A percentile compares a stretch with the other conserved stretches of the same genome.
Evolutionary conservation across 2,797 vertebrate species (phyloP).

Genomic region (Thunnus albacares): DNA sequence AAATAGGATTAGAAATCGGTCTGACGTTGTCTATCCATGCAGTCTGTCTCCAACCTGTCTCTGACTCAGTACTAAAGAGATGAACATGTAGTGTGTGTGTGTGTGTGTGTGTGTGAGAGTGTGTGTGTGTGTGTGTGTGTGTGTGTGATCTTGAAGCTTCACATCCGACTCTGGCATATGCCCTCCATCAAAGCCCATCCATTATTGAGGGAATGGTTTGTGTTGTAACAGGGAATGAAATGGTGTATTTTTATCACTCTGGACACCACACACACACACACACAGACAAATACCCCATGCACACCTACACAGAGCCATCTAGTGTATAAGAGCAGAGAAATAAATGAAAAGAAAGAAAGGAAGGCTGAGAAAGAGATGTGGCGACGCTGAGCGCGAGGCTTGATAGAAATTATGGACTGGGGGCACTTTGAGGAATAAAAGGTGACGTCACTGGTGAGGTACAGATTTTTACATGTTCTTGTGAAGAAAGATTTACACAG

Average conservation of each 20-base stretch:
- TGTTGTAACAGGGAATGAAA: conserved; percentile 22
- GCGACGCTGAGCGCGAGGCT: conserved; percentile 3
- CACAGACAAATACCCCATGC: not conserved
- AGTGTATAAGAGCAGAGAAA: conserved; percentile 6
- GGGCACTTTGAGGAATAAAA: conserved; percentile 6
- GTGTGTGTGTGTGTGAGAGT: conserved; percentile 12
- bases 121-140: conserved; percentile 25
- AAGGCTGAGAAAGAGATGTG: not conserved
- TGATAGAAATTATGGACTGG: conserved; percentile 2
- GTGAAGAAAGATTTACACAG: not conserved
- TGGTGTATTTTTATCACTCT: conserved; percentile 36
- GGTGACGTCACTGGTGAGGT: conserved; percentile 13
- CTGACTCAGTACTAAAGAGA: conserved; percentile 13
- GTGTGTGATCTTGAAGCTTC: conserved; percentile 14
- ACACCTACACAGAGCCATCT: conserved; percentile 11
- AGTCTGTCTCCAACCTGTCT: conserved; percentile 32
- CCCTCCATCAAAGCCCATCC: conserved; percentile 55
- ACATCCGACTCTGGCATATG: conserved; percentile 23
- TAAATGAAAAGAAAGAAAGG: not conserved
- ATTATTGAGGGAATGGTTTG: conserved; percentile 53
- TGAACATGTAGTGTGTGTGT: conserved; percentile 5
- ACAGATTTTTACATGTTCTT: not conserved
- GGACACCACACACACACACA: conserved; percentile 6
- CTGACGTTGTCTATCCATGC: conserved; percentile 14
- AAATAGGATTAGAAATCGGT: conserved; percentile 42